Percentiles rank a stretch among this genome's conserved stretches.
Conservation (phyloP, 2,888 invertebrate genomes). For the Desoria tigrina region DNA sequence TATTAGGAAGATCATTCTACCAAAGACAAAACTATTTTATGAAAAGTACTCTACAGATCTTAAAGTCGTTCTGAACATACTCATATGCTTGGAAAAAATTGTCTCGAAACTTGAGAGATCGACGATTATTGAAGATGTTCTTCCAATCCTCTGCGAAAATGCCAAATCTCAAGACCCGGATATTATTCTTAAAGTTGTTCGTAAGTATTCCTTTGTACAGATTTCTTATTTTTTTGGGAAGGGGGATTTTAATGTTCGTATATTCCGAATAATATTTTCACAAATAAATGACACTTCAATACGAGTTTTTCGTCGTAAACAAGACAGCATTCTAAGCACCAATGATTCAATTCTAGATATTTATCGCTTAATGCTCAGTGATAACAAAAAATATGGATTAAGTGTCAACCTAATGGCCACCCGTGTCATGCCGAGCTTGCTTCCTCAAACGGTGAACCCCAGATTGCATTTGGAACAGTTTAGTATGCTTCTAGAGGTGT, state of each 20-base stretch:
- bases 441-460: conserved; percentile 90
- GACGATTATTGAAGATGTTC: conserved; percentile 85
- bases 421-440: conserved; percentile 85
- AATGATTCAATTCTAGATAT: conserved; percentile 72
- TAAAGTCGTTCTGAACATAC: conserved; percentile 75
- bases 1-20: conserved; percentile 71
- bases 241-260: neutral
- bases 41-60: conserved; percentile 62
- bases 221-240: neutral
- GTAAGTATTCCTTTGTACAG: conserved; percentile 73
- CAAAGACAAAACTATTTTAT: conserved; percentile 56
- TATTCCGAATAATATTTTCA: neutral
- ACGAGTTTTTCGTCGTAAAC: neutral
- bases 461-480: conserved; percentile 80
- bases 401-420: conserved; percentile 90
- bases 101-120: conserved; percentile 80
- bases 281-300: too few relatives aligned
- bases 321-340: neutral
- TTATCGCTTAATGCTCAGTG: conserved; percentile 84
- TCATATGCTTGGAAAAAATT: conserved; percentile 77
- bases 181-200: conserved; percentile 83
- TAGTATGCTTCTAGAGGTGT: conserved; percentile 73
- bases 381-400: conserved; percentile 80
- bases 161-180: conserved; percentile 85
- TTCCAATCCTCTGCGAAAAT: conserved; percentile 78